A percentile compares a stretch with the other conserved stretches of the same genome.
Evolutionary conservation across 2,888 invertebrate genomes (phyloP).

Genomic region (Mayetiola destructor): DNA sequence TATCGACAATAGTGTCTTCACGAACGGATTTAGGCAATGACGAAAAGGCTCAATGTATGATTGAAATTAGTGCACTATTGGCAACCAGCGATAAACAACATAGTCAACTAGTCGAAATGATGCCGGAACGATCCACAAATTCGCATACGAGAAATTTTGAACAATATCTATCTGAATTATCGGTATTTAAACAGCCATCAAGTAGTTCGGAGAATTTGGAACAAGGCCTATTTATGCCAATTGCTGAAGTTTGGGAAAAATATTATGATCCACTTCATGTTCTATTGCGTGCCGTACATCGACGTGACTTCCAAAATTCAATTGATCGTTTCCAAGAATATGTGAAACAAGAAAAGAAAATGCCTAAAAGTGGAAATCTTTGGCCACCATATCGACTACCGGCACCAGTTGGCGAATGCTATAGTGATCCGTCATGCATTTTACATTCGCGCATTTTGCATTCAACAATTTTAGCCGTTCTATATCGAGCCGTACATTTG

Average conservation of each 20-base stretch:
- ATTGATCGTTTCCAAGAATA: slow-evolving; percentile 85
- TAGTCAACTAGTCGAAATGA: slow-evolving; percentile 83
- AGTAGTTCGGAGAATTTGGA: slow-evolving; percentile 61
- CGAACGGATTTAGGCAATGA: slow-evolving; percentile 64
- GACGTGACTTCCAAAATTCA: slow-evolving; percentile 84
- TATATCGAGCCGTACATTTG: slow-evolving; percentile 69
- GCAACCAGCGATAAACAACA: slow-evolving; percentile 93
- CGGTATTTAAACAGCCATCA: slow-evolving; percentile 72
- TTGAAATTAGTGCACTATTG: slow-evolving; percentile 85
- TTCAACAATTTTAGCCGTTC: slow-evolving; percentile 54
- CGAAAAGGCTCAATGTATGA: slow-evolving; percentile 51
- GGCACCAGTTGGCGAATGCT: slow-evolving; percentile 44
- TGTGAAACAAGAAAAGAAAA: slow-evolving; percentile 45
- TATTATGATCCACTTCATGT: slow-evolving; percentile 92
- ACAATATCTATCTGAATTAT: slow-evolving; percentile 65
- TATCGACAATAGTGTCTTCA: slow-evolving; percentile 75
- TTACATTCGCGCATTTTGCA: slow-evolving; percentile 33
- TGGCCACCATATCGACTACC: slow-evolving; percentile 78
- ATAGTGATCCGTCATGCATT: slow-evolving; percentile 47
- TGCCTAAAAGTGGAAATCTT: slow-evolving; percentile 41
- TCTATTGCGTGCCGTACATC: slow-evolving; percentile 74
- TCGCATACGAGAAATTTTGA: slow-evolving; percentile 81
- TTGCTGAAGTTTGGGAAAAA: slow-evolving; percentile 76
- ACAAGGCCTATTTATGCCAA: slow-evolving; percentile 79
- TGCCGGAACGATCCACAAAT: slow-evolving; percentile 93